Evolutionary conservation across 2,888 invertebrate species (phyloP), one percentile per base, ranked within the genome.

Genomic region (Taphrorychus bicolor): DNA sequence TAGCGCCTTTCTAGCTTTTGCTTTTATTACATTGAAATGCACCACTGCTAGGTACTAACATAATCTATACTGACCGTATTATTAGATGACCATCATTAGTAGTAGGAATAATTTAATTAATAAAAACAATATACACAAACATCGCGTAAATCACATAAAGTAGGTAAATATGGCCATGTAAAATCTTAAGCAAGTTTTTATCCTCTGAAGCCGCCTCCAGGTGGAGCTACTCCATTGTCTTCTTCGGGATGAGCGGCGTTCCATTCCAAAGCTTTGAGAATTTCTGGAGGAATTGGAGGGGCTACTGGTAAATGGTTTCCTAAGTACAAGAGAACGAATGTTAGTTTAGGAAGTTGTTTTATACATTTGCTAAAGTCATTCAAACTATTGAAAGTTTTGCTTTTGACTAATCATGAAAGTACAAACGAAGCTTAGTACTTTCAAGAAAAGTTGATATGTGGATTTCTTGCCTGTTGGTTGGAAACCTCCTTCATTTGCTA

Each of bases 401-500:
- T n/a, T n/a, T n/a, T n/a, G n/a, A n/a, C n/a, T n/a, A n/a, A n/a
- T n/a, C n/a, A n/a, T n/a, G n/a, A n/a, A n/a, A n/a, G n/a, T n/a
- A n/a, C n/a, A n/a, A n/a, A n/a, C n/a, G n/a, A n/a, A n/a, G n/a
- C n/a, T n/a, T n/a, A n/a, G n/a, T n/a, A n/a, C n/a, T n/a, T n/a
- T n/a, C n/a, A n/a, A n/a, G n/a, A n/a, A n/a, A n/a, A n/a, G n/a
- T n/a, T n/a, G n/a, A n/a, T n/a, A n/a, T n/a, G n/a, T n/a, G n/a
- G n/a, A n/a, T n/a, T n/a, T n/a, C n/a, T n/a, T n/a, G 41, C 81
- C 89, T 79, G 84, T 81, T 22, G 90, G 86, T 70, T 87, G 87
- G 85, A 87, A 91, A 66, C 91, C 91, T 72, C 88, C 87, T 78
- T 90, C 89, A 73, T 91, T 88, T 72, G 91, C 90, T 64, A 85